These are phyloP conservation scores for Physocephala rufipes DNA, from an alignment of 2,888 invertebrate genomes.

Conservation along the genomic window DNA sequence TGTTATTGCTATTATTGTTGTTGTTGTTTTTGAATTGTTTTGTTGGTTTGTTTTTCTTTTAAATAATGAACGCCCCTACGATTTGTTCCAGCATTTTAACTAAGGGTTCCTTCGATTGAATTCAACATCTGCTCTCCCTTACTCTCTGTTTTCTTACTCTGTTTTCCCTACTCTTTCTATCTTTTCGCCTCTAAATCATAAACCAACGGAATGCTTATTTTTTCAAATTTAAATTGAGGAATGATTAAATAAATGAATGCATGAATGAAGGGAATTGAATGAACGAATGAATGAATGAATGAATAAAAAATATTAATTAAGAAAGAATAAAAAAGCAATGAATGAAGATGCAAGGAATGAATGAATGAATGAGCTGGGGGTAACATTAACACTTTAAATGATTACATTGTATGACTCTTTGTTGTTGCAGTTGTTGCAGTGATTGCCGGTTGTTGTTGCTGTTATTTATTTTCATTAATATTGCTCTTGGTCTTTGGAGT, in stretches of 20 bases:
- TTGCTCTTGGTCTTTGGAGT: background rate
- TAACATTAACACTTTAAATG: slow-evolving; percentile 10
- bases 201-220: slow-evolving; percentile 39
- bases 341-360: too few species aligned
- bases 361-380: background rate
- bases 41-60: too few species aligned
- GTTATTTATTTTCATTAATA: slow-evolving; percentile 10
- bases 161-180: background rate
- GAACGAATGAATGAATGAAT: too few species aligned
- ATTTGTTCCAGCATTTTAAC: slow-evolving; percentile 22
- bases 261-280: slow-evolving; percentile 23
- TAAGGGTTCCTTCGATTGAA: slow-evolving; percentile 11
- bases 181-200: slow-evolving; percentile 31
- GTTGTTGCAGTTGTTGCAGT: slow-evolving; percentile 15
- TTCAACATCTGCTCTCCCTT: background rate
- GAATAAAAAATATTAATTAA: background rate
- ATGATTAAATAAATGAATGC: slow-evolving; percentile 18
- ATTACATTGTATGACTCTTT: slow-evolving; percentile 10
- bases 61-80: background rate
- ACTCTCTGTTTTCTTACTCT: background rate
- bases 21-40: slow-evolving; percentile 16
- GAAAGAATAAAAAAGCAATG: too few species aligned
- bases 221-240: slow-evolving; percentile 28
- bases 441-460: slow-evolving; percentile 22
- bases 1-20: background rate